These are phyloP conservation scores for Vanessa atalanta DNA, from an alignment of 1,140 invertebrate species.

Conservation along the genomic window DNA sequence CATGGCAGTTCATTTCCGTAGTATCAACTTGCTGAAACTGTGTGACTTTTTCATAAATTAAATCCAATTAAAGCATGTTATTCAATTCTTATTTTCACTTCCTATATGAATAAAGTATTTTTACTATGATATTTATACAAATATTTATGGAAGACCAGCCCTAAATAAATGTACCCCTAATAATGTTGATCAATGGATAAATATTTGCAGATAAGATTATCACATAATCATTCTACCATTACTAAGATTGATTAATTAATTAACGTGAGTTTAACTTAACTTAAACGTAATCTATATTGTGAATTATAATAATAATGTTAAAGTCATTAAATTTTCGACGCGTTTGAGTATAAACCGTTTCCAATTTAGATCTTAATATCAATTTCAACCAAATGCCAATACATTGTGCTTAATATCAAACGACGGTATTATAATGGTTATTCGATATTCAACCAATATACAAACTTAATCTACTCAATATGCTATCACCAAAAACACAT, in stretches of 20 bases:
- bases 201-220: not conserved
- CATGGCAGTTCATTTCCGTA: no score
- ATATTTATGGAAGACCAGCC: no score
- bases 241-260: not conserved
- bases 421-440: not conserved
- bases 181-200: not conserved
- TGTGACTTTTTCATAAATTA: no score
- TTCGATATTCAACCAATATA: not conserved
- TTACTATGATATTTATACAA: no score
- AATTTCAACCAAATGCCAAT: not conserved
- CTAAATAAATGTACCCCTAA: no score
- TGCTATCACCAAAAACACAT: no score
- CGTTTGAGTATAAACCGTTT: not conserved
- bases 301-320: not conserved
- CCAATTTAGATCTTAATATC: conserved; percentile 6
- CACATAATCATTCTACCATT: not conserved
- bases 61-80: no score
- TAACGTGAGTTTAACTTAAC: not conserved
- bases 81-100: no score
- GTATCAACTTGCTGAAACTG: no score
- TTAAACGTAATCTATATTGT: not conserved
- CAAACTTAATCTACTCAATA: not conserved
- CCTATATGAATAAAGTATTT: no score
- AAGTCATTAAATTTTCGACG: not conserved
- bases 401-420: not conserved